A percentile compares a stretch with the other conserved stretches of the same genome.
Conservation (phyloP, 2,797 vertebrate genomes). For the Cephalopachus bancanus region DNA sequence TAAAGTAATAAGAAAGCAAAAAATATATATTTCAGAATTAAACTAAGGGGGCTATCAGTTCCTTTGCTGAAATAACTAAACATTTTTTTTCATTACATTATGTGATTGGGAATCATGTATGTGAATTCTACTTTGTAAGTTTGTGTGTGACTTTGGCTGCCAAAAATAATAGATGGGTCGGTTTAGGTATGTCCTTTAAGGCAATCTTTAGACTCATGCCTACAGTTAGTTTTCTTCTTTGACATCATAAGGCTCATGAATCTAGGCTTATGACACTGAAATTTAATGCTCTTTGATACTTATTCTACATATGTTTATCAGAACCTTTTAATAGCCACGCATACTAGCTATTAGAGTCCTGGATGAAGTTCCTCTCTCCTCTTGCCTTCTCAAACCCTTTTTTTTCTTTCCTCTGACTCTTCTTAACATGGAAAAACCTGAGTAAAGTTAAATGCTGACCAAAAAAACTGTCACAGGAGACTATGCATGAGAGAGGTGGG, state of each 20-base stretch:
- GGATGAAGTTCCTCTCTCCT: not conserved
- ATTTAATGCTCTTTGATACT: not conserved
- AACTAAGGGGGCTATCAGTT: not conserved
- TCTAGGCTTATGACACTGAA: not conserved
- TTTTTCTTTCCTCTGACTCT: not conserved
- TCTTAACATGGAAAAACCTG: not conserved
- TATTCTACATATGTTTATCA: not conserved
- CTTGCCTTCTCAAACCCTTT: not conserved
- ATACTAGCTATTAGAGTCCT: not conserved
- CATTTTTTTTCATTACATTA: not conserved
- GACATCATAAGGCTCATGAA: not conserved
- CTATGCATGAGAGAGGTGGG: not conserved
- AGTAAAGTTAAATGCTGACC: not conserved
- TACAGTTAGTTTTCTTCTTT: constrained; percentile 23
- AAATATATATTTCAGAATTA: constrained; percentile 12
- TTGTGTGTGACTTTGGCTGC: not conserved
- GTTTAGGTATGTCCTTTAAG: not conserved
- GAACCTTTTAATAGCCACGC: not conserved
- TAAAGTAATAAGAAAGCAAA: constrained; percentile 9
- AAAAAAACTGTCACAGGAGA: not conserved
- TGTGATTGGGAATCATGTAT: not conserved
- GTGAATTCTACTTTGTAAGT: not conserved
- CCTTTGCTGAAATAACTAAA: not conserved
- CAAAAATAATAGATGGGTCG: not conserved
- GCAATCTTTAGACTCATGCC: not conserved